Percentiles rank a stretch among this genome's conserved stretches.
Evolutionary conservation across 2,797 vertebrate genomes (phyloP).

Genomic region (Liasis olivaceus): DNA sequence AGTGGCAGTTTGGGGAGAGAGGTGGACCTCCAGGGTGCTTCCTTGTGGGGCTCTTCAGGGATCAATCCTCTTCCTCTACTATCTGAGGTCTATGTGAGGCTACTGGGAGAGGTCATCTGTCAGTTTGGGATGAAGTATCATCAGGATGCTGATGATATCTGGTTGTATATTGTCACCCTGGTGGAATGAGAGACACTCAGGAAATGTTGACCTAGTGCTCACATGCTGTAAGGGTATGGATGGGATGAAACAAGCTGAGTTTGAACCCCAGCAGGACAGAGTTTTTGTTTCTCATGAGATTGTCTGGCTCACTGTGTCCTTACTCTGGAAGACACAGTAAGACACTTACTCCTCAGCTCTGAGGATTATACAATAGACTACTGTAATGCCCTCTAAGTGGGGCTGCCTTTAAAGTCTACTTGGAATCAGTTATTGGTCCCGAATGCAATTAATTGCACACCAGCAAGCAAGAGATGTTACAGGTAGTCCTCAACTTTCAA

Average conservation of each 20-base stretch:
- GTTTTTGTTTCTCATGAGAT: not conserved
- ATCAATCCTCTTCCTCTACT: not conserved
- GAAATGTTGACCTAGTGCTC: not conserved
- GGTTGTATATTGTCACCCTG: not conserved
- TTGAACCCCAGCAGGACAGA: not conserved
- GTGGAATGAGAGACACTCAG: not conserved
- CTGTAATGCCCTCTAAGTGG: not conserved
- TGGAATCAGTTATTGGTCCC: not conserved
- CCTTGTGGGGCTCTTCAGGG: not conserved
- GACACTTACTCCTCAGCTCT: not conserved
- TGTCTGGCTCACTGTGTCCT: not conserved
- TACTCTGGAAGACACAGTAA: too few relatives aligned
- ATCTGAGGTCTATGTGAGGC: not conserved
- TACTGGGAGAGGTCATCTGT: not conserved
- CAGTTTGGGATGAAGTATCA: not conserved
- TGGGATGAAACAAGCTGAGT: not conserved
- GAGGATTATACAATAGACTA: not conserved
- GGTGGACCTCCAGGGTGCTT: not conserved
- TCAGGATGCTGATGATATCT: not conserved
- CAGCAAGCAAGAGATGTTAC: not conserved
- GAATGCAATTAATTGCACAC: not conserved
- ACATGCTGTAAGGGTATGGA: not conserved
- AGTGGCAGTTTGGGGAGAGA: too few relatives aligned
- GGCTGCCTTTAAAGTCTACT: not conserved
- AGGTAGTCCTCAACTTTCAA: too few relatives aligned